Percentiles rank a stretch among this genome's conserved stretches.
phyloP scores from a whole-genome alignment of 2,113 vertebrate species.

The Procapra przewalskii region DNA sequence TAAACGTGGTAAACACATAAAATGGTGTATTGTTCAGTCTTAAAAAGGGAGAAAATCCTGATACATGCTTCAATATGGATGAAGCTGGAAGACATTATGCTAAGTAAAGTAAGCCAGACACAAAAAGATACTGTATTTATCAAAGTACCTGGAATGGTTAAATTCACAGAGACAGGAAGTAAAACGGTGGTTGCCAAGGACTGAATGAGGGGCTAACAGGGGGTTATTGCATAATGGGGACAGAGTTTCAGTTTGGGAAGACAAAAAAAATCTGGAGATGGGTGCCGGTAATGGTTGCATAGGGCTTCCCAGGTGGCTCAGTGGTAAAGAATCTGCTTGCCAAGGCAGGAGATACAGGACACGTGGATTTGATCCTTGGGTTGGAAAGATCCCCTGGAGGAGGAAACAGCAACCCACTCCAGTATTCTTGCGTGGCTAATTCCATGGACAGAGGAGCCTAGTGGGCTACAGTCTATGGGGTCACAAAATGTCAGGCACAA shows the following conservation, averaged over 20 bases:
- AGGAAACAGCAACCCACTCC: not conserved
- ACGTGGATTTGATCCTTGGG: not conserved
- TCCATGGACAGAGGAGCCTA: not conserved
- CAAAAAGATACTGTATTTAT: no score
- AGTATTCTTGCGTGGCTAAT: not conserved
- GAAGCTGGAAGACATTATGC: not conserved
- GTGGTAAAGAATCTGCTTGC: not conserved
- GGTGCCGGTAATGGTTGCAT: not conserved
- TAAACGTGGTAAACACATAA: not conserved
- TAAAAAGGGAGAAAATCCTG: not conserved
- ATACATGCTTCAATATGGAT: fast-evolving
- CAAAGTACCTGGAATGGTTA: not conserved
- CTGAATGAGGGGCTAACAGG: not conserved
- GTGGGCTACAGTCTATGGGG: not conserved
- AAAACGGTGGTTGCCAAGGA: fast-evolving
- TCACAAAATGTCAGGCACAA: not conserved
- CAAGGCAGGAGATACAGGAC: not conserved
- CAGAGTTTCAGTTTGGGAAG: not conserved
- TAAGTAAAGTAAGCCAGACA: not conserved
- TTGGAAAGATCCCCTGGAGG: not conserved
- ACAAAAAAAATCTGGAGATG: not conserved
- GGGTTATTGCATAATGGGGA: not conserved
- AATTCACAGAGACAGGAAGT: not conserved
- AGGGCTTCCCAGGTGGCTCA: not conserved
- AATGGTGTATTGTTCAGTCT: not conserved